phyloP scores from a whole-genome alignment of 2,113 vertebrate genomes.

The Oreochromis tanganicae region DNA sequence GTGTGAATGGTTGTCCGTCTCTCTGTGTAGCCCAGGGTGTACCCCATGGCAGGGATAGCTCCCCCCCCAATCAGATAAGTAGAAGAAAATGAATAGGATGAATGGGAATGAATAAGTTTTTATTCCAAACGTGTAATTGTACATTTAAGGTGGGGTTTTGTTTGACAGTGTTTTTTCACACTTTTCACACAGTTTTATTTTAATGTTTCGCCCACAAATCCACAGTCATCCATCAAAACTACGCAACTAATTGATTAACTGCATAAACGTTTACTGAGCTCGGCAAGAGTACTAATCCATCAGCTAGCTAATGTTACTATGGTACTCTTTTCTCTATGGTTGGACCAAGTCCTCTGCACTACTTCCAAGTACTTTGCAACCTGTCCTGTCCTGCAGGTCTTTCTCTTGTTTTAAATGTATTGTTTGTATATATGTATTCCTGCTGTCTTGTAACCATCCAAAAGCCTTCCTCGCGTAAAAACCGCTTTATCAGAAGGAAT shows the following conservation, averaged over 20 bases:
- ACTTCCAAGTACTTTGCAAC: background rate
- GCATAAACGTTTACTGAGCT: background rate
- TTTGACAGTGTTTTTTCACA: background rate
- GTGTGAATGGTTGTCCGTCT: background rate
- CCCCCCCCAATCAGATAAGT: background rate
- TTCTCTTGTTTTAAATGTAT: background rate
- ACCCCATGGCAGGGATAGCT: background rate
- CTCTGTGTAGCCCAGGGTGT: background rate
- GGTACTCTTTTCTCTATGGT: background rate
- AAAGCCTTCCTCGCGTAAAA: background rate
- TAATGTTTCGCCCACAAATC: background rate
- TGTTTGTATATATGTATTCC: background rate
- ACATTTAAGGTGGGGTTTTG: background rate
- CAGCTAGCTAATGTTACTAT: background rate
- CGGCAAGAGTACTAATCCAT: rapidly evolving
- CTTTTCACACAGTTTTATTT: background rate
- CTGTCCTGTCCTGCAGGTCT: background rate
- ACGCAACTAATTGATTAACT: background rate
- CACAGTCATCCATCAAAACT: background rate
- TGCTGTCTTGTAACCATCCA: background rate
- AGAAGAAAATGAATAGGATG: background rate
- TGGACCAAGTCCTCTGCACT: background rate
- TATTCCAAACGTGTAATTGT: background rate
- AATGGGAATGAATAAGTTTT: background rate
- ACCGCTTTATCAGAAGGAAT: rapidly evolving